Evolutionary conservation across 2,797 vertebrate species (phyloP), one percentile per base, ranked within the genome.

Genomic region (Salmo trutta): DNA sequence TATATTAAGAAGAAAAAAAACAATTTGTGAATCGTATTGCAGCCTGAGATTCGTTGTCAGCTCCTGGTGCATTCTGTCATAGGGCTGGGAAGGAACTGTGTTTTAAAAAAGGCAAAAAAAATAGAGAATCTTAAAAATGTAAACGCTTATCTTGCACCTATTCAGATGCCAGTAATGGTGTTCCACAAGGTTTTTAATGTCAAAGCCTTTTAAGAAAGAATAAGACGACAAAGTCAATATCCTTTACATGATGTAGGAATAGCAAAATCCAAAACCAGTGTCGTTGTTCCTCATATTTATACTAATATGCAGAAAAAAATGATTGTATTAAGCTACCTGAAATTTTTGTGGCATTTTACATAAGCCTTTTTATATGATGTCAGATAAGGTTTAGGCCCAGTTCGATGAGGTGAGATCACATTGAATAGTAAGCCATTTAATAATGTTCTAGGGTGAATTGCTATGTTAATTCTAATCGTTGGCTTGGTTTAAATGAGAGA

Each of bases 11-110:
- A 24, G 24, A 1, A 1, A 59, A 67, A 76, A 70, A 33, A 47
- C 31, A 66, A 53, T 69, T 41, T 73, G 33, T 83, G 84, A 92
- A 15, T 90, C 85, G 86, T 68, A 68, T 91, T 91, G 93, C 93
- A 91, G 76, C 86, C 87, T 87, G 88, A 95, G 92, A 91, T 93
- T 91, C 52, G 41, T 84, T 81, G 90, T 90, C 75, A 83, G 92
- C 92, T 93, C 88, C 78, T 78, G 74, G 92, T 92, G 88, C 88
- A 66, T 85, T 75, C 85, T 89, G 54, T 65, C 79, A 65, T 31
- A 70, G 66, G 86, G 80, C 81, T 78, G 73, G 67, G 83, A 87
- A 84, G 81, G 82, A 82, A 31, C 78, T 59, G 24, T 76, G 73
- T 77, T 76, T 27, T 2, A 33, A 74, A 74, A 4, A 12, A 24